These are phyloP conservation scores for Rhopalosiphum nymphaeae DNA, from an alignment of 2,888 invertebrate genomes.

Conservation along the genomic window DNA sequence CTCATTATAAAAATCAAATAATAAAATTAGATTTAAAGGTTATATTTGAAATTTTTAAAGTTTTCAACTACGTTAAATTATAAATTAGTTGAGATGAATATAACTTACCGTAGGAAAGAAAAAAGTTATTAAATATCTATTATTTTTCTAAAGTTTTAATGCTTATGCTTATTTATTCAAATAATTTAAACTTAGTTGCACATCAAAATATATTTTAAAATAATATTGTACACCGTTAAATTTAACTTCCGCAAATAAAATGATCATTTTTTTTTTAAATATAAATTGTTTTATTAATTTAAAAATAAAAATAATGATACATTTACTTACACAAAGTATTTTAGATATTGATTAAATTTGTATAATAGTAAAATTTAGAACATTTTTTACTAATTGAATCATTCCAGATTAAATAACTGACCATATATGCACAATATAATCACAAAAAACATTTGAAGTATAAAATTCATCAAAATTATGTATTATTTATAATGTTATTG, in stretches of 20 bases:
- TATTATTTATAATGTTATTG: not conserved
- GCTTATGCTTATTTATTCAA: no score
- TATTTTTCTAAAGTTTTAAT: no score
- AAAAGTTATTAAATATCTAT: no score
- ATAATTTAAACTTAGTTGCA: no score
- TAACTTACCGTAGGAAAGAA: not conserved
- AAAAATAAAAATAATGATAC: not conserved
- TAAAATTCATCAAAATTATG: not conserved
- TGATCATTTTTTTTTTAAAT: no score
- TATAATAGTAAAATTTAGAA: not conserved
- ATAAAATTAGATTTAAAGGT: not conserved
- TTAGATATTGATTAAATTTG: not conserved
- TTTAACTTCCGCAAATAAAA: no score
- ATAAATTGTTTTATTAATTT: no score
- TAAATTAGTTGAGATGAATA: not conserved
- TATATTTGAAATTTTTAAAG: not conserved
- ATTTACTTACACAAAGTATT: not conserved
- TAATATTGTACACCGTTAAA: no score
- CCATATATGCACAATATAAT: not conserved
- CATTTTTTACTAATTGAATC: not conserved
- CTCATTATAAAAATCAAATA: not conserved
- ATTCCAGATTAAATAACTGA: not conserved
- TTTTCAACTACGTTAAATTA: not conserved
- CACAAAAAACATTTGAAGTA: not conserved
- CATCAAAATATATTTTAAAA: no score